Evolutionary conservation across 1,140 invertebrate species (phyloP).

Genomic region (Drosophila ohnishii): DNA sequence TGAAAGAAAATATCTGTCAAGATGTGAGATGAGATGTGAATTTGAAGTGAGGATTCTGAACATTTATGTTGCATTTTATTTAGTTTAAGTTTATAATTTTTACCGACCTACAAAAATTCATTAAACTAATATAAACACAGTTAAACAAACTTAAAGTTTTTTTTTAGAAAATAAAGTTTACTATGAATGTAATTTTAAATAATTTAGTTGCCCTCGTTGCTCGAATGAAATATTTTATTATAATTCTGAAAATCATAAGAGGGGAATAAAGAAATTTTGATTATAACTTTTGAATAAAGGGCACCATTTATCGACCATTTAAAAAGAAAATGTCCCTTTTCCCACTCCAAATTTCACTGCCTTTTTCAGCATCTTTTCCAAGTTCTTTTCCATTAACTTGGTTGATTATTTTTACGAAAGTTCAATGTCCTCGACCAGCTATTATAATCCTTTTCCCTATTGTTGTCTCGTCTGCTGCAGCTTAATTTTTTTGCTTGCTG

Average conservation of each 20-base stretch:
- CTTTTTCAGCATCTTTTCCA: not conserved
- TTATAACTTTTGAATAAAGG: no score
- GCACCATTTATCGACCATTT: no score
- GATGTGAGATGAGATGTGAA: not conserved
- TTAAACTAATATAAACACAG: no score
- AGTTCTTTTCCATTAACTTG: not conserved
- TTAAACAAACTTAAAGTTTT: no score
- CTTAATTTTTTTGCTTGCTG: not conserved
- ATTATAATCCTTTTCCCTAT: conserved; percentile 26
- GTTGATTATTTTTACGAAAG: not conserved
- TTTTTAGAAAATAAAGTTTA: not conserved
- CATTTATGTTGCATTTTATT: not conserved
- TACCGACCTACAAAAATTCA: no score
- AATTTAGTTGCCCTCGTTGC: no score
- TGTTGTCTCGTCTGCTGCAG: conserved; percentile 25
- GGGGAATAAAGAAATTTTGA: no score
- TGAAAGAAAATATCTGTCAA: not conserved
- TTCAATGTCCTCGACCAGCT: conserved; percentile 7
- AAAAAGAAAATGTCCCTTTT: not conserved
- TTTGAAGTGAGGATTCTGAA: fast-evolving
- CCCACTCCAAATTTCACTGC: not conserved
- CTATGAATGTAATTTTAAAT: not conserved
- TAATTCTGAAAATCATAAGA: no score
- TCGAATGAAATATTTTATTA: no score
- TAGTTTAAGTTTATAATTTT: not conserved